Evolutionary conservation across 2,888 invertebrate species (phyloP).

Genomic region (Nephrotoma flavescens): DNA sequence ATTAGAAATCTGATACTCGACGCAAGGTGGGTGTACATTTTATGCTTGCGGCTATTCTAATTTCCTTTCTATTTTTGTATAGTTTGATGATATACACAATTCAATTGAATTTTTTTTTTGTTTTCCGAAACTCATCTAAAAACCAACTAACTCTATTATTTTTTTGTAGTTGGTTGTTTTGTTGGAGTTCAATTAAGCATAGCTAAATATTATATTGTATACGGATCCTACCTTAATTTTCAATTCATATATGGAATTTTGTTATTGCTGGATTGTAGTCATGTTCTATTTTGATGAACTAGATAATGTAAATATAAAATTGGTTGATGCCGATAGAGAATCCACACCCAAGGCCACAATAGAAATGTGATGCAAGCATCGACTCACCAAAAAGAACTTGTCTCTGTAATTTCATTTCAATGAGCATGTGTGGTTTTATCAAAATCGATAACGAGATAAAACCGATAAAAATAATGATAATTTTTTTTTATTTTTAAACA

Average conservation of each 20-base stretch:
- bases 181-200: not conserved
- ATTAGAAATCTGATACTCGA: not conserved
- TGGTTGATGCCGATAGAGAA: no score
- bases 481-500: no score
- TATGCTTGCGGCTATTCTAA: not conserved
- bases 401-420: no score
- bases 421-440: no score
- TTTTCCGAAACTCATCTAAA: not conserved
- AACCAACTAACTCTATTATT: not conserved
- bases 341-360: no score
- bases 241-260: not conserved
- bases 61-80: not conserved
- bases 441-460: no score
- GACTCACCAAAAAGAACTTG: no score
- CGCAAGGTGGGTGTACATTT: not conserved
- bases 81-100: not conserved
- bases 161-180: not conserved
- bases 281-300: no score
- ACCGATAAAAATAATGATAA: no score
- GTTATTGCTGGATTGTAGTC: not conserved
- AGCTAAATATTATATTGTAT: not conserved
- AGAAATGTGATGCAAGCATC: no score
- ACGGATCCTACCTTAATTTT: not conserved
- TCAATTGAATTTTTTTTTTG: not conserved
- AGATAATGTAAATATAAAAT: no score